Evolutionary conservation across 2,797 vertebrate species (phyloP), one percentile per base, ranked within the genome.

Genomic region (Decapterus maruadsi): DNA sequence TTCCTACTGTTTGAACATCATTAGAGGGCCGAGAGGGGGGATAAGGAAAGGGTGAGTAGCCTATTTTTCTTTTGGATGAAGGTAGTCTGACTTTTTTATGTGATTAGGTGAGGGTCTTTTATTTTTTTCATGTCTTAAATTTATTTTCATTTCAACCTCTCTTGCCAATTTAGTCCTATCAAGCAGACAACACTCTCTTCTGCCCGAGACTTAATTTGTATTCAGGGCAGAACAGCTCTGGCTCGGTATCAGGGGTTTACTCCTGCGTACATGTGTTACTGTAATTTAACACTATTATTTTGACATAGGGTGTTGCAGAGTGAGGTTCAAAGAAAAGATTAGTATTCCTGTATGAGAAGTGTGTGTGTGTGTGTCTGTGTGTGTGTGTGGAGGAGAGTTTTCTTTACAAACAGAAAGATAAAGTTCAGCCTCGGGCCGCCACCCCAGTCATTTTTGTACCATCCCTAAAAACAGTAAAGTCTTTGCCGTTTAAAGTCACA

Each of bases 211-310:
- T 31, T 76, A 5, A 56, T 57, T 20, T 34, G 17, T 59, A 38
- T 38, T 20, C 46, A 50, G 22, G 16, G 45, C 6, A 31, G 45
- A 58, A 38, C 60, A 40, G 55, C 13, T 65, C 22, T 12, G 11
- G 10, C 22, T 56, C 8, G 42, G 48, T n/a, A 34, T 54, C 50
- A 19, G 31, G 0, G n/a, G 29, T 68, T 55, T 56, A 12, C 14
- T n/a, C 9, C n/a, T 17, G 4, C 34, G 51, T 31, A 31, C 13
- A 20, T 50, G 45, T 54, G 42, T 43, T 17, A 66, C 26, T 22
- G 31, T 34, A 75, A 17, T 59, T 45, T 43, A 13, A 46, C 20
- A 12, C 53, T 55, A 46, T 68, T 10, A 38, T 64, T 50, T 16
- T 20, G 38, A 38, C 11, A 20, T 0, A 16, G 14, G 13, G 8